Conservation (phyloP, 1,140 invertebrate genomes). For the Lycorma delicatula region DNA sequence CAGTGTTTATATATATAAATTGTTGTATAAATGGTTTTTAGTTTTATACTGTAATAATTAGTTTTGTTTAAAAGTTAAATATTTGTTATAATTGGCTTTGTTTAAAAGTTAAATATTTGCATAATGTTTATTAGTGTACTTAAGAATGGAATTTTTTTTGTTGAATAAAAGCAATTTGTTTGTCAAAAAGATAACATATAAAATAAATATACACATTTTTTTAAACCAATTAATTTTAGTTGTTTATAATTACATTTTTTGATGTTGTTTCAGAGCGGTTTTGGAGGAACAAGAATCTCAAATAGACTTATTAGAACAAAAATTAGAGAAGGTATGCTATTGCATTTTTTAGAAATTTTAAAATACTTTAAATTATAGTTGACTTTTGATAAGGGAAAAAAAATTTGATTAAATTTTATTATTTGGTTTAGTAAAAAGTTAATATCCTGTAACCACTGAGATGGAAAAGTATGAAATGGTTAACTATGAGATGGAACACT, state of each 20-base stretch:
- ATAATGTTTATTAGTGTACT: slow-evolving; percentile 24
- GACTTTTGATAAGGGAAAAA: not conserved
- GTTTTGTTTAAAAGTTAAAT: no score
- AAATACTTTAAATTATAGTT: not conserved
- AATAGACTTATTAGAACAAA: slow-evolving; percentile 76
- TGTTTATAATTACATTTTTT: no score
- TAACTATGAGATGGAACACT: not conserved
- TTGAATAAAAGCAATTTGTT: not conserved
- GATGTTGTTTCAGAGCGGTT: slow-evolving; percentile 53
- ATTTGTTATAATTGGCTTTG: no score
- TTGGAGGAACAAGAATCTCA: slow-evolving; percentile 75
- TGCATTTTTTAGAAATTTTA: slow-evolving; percentile 10
- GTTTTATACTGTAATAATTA: no score
- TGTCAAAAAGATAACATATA: no score
- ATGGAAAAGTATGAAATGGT: not conserved
- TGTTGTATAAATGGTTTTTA: no score
- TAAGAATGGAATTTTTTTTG: slow-evolving; percentile 38
- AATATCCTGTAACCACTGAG: not conserved
- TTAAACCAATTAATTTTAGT: no score
- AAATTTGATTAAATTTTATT: not conserved
- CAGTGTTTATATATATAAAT: no score
- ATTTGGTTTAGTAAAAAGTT: not conserved
- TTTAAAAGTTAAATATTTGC: no score
- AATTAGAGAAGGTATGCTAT: slow-evolving; percentile 66
- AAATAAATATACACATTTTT: no score